Evolutionary conservation across 2,113 vertebrate species (phyloP), one percentile per base, ranked within the genome.

Genomic region (Mobula hypostoma): DNA sequence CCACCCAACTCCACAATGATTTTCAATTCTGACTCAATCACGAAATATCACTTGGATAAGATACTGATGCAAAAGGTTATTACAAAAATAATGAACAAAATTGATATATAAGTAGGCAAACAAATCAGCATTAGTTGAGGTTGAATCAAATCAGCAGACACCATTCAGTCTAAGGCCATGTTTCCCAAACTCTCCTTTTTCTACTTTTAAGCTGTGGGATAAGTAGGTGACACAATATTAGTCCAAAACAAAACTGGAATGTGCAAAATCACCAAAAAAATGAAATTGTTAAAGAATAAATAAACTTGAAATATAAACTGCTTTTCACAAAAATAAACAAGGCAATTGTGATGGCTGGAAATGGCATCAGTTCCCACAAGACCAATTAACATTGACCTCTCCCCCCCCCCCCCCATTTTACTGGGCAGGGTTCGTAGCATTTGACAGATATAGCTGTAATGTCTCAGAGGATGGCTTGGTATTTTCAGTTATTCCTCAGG

Each of bases 371-470:
- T 93, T 74, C 91, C 91, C 91, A 72, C 11, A 40, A 56, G 91
- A 93, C 91, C 91, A 93, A 93, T 93, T 93, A 93, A 74, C 91
- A 93, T 74, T 93, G 91, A 93, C 91, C 91, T 93, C 91, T 93
- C 48, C 74, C 48, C 3, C 48, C 0, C 91, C 91, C 91, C 70
- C 74, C 32, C 91, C 74, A 29, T 48, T 74, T 74, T 56, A 74
- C 70, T 48, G 91, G 91, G 70, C 70, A 48, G 70, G 68, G 91
- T 74, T 93, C 40, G 40, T 24, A 74, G 21, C 36, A 29, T 48
- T 70, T 93, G 91, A 93, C 91, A 93, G 91, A 93, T 93, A 68
- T 93, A 93, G 70, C 91, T 48, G 68, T 93, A 70, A 93, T 56
- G 91, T 93, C 91, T 93, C 91, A 56, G 40, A 74, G 91, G 91